Evolutionary conservation across 1,140 invertebrate genomes (phyloP).

Genomic region (Contarinia nasturtii): DNA sequence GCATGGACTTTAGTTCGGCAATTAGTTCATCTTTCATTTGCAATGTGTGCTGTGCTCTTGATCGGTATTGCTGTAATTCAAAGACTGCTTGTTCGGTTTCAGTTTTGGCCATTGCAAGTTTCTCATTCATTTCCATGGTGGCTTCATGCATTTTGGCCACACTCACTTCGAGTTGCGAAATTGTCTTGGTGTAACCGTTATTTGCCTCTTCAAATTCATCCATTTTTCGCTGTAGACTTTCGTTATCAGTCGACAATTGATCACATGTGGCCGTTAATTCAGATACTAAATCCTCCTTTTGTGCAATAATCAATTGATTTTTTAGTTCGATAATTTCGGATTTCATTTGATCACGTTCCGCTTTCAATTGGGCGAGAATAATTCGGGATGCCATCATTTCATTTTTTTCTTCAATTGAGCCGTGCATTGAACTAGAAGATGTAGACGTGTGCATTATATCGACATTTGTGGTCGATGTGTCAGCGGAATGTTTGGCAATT

Average conservation of each 20-base stretch:
- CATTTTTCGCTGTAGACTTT: slow-evolving; percentile 6
- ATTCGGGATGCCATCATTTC: slow-evolving; percentile 19
- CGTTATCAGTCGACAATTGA: neutral
- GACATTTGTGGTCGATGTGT: slow-evolving; percentile 7
- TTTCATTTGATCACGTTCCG: slow-evolving; percentile 16
- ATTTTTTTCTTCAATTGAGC: slow-evolving; percentile 2
- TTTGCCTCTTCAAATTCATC: slow-evolving; percentile 11
- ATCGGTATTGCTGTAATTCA: slow-evolving; percentile 48
- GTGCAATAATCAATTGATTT: slow-evolving; percentile 6
- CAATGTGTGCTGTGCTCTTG: slow-evolving; percentile 49
- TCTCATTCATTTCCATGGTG: slow-evolving; percentile 24
- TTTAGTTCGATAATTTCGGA: slow-evolving; percentile 9
- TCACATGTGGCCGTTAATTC: neutral
- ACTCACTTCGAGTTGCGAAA: slow-evolving; percentile 21
- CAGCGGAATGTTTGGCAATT: slow-evolving; percentile 7
- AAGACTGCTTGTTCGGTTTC: slow-evolving; percentile 33
- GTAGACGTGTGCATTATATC: neutral
- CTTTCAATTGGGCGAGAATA: slow-evolving; percentile 14
- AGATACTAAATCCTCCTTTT: neutral
- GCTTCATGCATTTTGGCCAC: slow-evolving; percentile 26
- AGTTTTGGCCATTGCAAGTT: slow-evolving; percentile 33
- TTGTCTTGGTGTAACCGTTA: slow-evolving; percentile 17
- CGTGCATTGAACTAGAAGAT: neutral
- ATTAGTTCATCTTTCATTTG: slow-evolving; percentile 62
- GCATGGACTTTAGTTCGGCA: slow-evolving; percentile 28